Evolutionary conservation across 2,888 invertebrate genomes (phyloP), one percentile per base, ranked within the genome.

Genomic region (Thymelicus lineola): DNA sequence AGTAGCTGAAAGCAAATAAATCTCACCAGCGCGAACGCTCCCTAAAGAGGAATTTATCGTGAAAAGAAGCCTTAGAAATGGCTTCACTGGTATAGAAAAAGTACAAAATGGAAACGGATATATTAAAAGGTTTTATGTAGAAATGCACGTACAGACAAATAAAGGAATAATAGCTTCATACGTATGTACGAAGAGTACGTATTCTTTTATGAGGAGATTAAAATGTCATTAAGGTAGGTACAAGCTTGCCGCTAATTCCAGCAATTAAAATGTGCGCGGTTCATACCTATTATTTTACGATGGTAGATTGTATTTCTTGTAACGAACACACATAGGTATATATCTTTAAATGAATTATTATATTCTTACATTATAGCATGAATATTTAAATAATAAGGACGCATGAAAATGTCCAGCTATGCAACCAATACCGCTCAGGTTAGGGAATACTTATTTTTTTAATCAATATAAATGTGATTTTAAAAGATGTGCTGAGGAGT

Each of bases 161-260:
- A 60, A 53, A 20, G n/a, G 36, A 67, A 50, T 61, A 55, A 67
- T 67, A 45, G 67, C 61, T 67, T 50, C 48, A 50, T 59, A 61
- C 7, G 6, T 38, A 38, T 28, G 20, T 20, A 20, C 20, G 17
- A 7, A 17, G 17, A 28, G 60, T 61, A 59, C n/a, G 6, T 48
- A 48, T 7, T 45, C 14, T 42, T 20, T 60, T 50, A 38, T 38
- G 38, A 60, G 50, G 38, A 60, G 50, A 67, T 67, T 67, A 67
- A 67, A 67, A 60, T 38, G 60, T 67, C 66, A 42, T 66, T 60
- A 66, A 6, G 6, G 38, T 6, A 53, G 66, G 7, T 42, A 15
- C 7, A 28, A n/a, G 42, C 59, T 59, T 48, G 17, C 15, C 12
- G 38, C 20, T 42, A 50, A 50, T 66, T 50, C 38, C 42, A 20